Evolutionary conservation across 1,140 invertebrate species (phyloP).

Genomic region (Augochlora pura): DNA sequence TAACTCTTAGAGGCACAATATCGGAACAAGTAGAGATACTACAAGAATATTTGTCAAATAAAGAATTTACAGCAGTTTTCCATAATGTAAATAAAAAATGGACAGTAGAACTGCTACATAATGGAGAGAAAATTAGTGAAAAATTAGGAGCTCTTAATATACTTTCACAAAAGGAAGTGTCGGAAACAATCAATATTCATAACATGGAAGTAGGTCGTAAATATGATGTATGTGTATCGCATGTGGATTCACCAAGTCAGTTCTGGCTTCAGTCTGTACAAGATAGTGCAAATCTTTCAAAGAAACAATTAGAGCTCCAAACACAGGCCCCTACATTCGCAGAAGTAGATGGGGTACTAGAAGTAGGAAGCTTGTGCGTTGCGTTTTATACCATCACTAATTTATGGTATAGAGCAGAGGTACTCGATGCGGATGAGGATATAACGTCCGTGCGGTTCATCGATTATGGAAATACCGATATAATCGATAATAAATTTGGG

Average conservation of each 20-base stretch:
- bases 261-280: slow-evolving; percentile 71
- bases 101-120: slow-evolving; percentile 66
- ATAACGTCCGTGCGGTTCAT: slow-evolving; percentile 89
- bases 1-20: slow-evolving; percentile 69
- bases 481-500: slow-evolving; percentile 82
- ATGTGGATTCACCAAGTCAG: slow-evolving; percentile 69
- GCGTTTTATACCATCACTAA: slow-evolving; percentile 88
- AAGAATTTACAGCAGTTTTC: slow-evolving; percentile 68
- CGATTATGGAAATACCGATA: slow-evolving; percentile 91
- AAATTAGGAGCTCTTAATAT: slow-evolving; percentile 52
- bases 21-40: slow-evolving; percentile 67
- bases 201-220: slow-evolving; percentile 59
- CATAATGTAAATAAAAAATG: slow-evolving; percentile 70
- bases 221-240: slow-evolving; percentile 65
- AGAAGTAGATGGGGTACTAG: slow-evolving; percentile 79
- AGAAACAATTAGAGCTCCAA: slow-evolving; percentile 82
- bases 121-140: slow-evolving; percentile 70
- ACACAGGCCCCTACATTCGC: slow-evolving; percentile 77
- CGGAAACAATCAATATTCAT: background rate
- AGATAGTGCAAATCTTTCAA: slow-evolving; percentile 48
- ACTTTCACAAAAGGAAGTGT: slow-evolving; percentile 23
- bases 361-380: slow-evolving; percentile 85
- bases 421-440: slow-evolving; percentile 86
- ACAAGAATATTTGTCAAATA: slow-evolving; percentile 57
- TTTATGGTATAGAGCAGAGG: slow-evolving; percentile 89